Conservation (phyloP, 2,888 invertebrate genomes). For the Heteromurus nitidus region DNA sequence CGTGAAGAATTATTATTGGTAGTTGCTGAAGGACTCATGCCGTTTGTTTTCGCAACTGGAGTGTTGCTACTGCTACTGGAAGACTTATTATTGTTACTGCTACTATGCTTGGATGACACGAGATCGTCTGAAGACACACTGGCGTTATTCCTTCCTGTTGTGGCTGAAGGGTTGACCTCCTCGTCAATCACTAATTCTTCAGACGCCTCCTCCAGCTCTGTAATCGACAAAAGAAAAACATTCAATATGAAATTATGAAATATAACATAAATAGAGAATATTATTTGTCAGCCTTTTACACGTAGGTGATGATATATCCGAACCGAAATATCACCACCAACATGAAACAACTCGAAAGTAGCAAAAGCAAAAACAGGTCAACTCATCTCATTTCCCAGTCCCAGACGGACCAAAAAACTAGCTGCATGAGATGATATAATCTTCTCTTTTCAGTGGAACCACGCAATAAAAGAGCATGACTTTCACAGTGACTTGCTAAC, state of each 20-base stretch:
- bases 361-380: slow-evolving; percentile 67
- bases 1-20: slow-evolving; percentile 26
- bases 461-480: too few species aligned
- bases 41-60: slow-evolving; percentile 51
- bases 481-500: too few species aligned
- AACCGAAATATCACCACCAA: too few species aligned
- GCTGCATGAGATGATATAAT: slow-evolving; percentile 20
- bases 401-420: slow-evolving; percentile 57
- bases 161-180: slow-evolving; percentile 59
- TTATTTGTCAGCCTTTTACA: too few species aligned
- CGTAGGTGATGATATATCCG: too few species aligned
- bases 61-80: slow-evolving; percentile 50
- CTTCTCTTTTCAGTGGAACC: too few species aligned
- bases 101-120: slow-evolving; percentile 41
- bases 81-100: slow-evolving; percentile 16
- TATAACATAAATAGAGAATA: too few species aligned
- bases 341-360: too few species aligned
- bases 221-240: too few species aligned
- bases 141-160: slow-evolving; percentile 16
- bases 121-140: slow-evolving; percentile 60
- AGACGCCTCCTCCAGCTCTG: slow-evolving; percentile 68
- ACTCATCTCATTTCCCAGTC: slow-evolving; percentile 32
- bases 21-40: slow-evolving; percentile 49
- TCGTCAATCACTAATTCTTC: slow-evolving; percentile 71
- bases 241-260: too few species aligned